These are phyloP conservation scores for Sycophila texana DNA, from an alignment of 2,888 invertebrate genomes.

Conservation along the genomic window DNA sequence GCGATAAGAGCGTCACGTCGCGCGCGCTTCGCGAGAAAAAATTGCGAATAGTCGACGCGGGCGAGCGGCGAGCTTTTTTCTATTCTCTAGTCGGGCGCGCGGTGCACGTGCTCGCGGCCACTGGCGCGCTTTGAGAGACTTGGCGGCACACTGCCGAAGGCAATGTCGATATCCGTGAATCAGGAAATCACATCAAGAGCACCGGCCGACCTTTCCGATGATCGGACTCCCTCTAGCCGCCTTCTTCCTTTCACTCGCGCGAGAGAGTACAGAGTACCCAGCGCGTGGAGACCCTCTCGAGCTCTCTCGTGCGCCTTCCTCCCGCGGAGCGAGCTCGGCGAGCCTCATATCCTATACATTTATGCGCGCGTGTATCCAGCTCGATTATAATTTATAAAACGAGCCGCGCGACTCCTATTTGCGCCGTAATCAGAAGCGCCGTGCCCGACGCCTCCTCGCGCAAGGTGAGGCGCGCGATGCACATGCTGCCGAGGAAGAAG, in stretches of 20 bases:
- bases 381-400: no score
- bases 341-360: not conserved
- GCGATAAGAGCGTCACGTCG: no score
- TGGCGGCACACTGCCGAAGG: not conserved
- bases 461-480: no score
- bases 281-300: not conserved
- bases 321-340: not conserved
- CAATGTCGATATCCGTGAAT: constrained; percentile 4
- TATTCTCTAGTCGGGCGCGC: no score
- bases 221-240: constrained; percentile 10
- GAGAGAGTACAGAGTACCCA: not conserved
- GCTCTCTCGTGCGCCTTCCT: not conserved
- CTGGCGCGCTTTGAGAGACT: no score
- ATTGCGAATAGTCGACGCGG: no score
- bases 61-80: no score
- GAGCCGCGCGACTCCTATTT: not conserved
- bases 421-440: not conserved
- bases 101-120: no score
- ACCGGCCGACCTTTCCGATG: constrained; percentile 23
- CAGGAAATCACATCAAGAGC: not conserved
- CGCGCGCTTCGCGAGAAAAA: no score
- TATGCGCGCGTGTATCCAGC: not conserved
- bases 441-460: no score
- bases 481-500: no score
- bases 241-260: constrained; percentile 32